Percentiles rank a stretch among this genome's conserved stretches.
These are phyloP conservation scores for Eremophila alpestris DNA, from an alignment of 2,797 vertebrate species.

Conservation along the genomic window DNA sequence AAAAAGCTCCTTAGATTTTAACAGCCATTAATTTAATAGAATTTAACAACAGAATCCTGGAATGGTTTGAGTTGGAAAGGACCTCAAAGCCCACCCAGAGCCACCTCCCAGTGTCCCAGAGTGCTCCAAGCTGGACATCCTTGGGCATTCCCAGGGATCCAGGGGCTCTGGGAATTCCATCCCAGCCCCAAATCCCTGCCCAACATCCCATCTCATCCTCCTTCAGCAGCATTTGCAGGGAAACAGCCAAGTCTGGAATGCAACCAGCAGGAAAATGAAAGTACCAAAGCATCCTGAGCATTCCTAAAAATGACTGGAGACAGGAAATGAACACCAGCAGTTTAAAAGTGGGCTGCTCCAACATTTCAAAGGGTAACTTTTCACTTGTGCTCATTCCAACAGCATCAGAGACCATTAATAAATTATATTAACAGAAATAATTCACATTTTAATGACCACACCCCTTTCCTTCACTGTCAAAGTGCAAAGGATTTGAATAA, in stretches of 20 bases:
- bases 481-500: background rate
- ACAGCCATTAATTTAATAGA: background rate
- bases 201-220: background rate
- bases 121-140: background rate
- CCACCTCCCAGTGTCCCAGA: background rate
- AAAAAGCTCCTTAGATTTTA: background rate
- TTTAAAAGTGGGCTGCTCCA: background rate
- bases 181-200: background rate
- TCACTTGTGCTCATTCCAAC: background rate
- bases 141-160: background rate
- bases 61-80: background rate
- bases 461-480: background rate
- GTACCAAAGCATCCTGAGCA: background rate
- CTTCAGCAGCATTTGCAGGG: background rate
- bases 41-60: background rate
- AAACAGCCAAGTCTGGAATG: background rate
- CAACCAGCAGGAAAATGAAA: background rate
- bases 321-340: background rate
- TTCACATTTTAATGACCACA: conserved; percentile 29
- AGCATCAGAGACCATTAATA: background rate
- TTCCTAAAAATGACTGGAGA: background rate
- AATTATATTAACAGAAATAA: conserved; percentile 29
- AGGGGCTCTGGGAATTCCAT: background rate
- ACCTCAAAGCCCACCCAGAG: fast-evolving
- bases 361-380: background rate